Percentiles rank a stretch among this genome's conserved stretches.
Conservation (phyloP, 1,140 invertebrate species). For the Rhyacophila brunnea region DNA sequence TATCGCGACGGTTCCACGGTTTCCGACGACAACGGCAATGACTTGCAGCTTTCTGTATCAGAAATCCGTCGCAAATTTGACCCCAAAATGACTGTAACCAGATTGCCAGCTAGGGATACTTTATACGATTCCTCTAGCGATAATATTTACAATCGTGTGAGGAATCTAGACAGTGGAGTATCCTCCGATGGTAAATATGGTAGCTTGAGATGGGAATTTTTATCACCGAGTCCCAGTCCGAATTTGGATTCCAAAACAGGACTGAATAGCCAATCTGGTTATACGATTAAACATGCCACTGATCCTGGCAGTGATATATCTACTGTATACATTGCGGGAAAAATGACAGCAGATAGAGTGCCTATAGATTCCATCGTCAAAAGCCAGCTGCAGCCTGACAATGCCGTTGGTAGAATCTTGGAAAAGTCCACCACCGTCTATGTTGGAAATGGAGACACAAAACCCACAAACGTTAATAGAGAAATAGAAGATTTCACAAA, state of each 20-base stretch:
- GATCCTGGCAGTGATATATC: conserved; percentile 47
- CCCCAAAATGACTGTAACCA: conserved; percentile 52
- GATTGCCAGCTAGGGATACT: conserved; percentile 45
- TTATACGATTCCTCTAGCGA: conserved; percentile 41
- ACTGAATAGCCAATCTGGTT: conserved; percentile 33
- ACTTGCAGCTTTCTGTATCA: conserved; percentile 52
- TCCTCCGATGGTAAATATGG: conserved; percentile 35
- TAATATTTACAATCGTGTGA: conserved; percentile 47
- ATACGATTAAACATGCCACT: conserved; percentile 46
- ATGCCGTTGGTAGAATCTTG: conserved; percentile 52
- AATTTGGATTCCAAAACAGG: conserved; percentile 48
- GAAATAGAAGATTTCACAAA: conserved; percentile 36
- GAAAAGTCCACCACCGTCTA: conserved; percentile 53
- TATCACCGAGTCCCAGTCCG: conserved; percentile 43
- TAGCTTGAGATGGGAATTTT: conserved; percentile 43
- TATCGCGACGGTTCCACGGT: conserved; percentile 29
- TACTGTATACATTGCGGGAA: conserved; percentile 24
- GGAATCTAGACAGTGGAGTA: conserved; percentile 41
- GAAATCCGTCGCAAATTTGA: conserved; percentile 57
- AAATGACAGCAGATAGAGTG: conserved; percentile 18
- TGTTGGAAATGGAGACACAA: conserved; percentile 47
- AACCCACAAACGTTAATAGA: conserved; percentile 25
- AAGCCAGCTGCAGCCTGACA: conserved; percentile 51
- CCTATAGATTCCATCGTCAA: conserved; percentile 25
- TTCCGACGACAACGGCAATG: conserved; percentile 57